Percentiles rank a stretch among this genome's conserved stretches.
Evolutionary conservation across 2,888 invertebrate genomes (phyloP).

Genomic region (Ectobius pallidus): DNA sequence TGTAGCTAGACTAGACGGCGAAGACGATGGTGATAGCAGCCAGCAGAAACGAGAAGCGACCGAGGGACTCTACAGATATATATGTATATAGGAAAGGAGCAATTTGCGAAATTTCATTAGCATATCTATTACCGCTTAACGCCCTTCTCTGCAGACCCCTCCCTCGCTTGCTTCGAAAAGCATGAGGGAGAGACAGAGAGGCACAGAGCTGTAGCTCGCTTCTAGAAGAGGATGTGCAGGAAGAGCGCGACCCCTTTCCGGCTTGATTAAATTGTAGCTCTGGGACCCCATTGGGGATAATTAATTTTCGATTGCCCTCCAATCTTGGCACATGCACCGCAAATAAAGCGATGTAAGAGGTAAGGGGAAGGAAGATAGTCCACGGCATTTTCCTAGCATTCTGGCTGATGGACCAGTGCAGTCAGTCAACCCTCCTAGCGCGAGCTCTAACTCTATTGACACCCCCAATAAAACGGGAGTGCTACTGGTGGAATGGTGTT

Average conservation of each 20-base stretch:
- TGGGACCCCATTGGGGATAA: constrained; percentile 50
- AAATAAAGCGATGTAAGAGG: constrained; percentile 41
- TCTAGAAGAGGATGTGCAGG: constrained; percentile 37
- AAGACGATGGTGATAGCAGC: constrained; percentile 5
- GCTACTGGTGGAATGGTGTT: neutral
- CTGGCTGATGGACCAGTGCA: constrained; percentile 8
- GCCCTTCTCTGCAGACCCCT: constrained; percentile 17
- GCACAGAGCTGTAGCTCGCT: constrained; percentile 40
- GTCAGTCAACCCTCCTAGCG: neutral
- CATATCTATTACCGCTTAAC: constrained; percentile 48
- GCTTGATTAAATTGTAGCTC: constrained; percentile 45
- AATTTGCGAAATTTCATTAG: constrained; percentile 49
- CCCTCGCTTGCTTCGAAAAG: constrained; percentile 20
- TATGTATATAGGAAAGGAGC: constrained; percentile 42
- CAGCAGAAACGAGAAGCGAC: neutral
- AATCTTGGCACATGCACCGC: constrained; percentile 47
- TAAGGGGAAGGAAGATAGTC: constrained; percentile 25
- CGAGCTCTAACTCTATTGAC: constrained; percentile 35
- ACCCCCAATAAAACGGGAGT: constrained; percentile 30
- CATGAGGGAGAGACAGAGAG: constrained; percentile 34
- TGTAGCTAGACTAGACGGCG: too few species aligned
- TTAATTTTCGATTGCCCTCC: constrained; percentile 51
- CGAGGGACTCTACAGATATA: constrained; percentile 16
- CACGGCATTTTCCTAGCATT: neutral
- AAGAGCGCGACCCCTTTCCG: constrained; percentile 38